Percentiles rank a stretch among this genome's conserved stretches.
Conservation (phyloP, 1,140 invertebrate genomes). For the Portunus trituberculatus region DNA sequence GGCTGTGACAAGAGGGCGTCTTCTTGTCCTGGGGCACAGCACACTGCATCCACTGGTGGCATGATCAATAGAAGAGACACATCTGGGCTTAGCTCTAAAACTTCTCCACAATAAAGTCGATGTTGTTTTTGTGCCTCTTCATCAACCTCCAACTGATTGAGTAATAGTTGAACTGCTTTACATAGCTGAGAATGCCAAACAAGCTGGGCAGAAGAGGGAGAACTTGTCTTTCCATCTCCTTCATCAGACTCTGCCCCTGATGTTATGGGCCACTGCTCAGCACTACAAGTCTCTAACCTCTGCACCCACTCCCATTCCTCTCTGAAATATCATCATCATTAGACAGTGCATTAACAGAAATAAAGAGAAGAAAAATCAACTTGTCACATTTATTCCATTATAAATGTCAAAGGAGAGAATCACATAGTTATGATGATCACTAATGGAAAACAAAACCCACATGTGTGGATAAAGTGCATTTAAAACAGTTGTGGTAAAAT, state of each 20-base stretch:
- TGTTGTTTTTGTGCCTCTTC: constrained; percentile 70
- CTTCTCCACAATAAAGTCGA: constrained; percentile 91
- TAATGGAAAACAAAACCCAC: no score
- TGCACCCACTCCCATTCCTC: constrained; percentile 92
- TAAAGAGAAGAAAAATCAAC: no score
- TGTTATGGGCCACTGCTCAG: constrained; percentile 40
- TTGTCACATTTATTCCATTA: no score
- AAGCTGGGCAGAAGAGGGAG: constrained; percentile 93
- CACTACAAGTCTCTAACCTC: constrained; percentile 78
- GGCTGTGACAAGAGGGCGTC: constrained; percentile 81
- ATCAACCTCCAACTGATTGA: constrained; percentile 69
- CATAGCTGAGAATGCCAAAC: constrained; percentile 90
- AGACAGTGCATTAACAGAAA: no score
- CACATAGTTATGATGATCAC: no score
- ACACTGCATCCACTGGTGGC: constrained; percentile 93
- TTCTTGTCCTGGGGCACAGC: constrained; percentile 86
- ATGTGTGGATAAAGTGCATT: no score
- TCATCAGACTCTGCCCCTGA: constrained; percentile 90
- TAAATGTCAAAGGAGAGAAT: no score
- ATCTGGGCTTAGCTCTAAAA: constrained; percentile 92
- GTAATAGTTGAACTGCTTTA: constrained; percentile 81
- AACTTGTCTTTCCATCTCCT: constrained; percentile 92
- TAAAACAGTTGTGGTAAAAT: no score
- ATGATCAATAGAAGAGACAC: constrained; percentile 94
- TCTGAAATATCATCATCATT: constrained; percentile 81